These are phyloP conservation scores for Pogoniulus pusillus DNA, from an alignment of 2,797 vertebrate genomes.

Conservation along the genomic window DNA sequence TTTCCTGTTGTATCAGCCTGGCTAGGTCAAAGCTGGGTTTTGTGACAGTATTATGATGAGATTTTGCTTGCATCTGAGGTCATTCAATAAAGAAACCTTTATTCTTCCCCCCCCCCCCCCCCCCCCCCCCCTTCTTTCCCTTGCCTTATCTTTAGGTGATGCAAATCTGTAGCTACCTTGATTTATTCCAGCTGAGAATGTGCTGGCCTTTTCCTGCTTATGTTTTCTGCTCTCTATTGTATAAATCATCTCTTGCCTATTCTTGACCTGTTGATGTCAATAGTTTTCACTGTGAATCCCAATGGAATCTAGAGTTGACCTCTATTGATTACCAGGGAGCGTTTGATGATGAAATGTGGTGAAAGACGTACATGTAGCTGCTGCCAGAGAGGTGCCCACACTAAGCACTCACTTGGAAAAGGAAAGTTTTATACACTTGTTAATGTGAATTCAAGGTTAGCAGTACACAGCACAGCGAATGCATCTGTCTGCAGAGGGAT, in stretches of 20 bases:
- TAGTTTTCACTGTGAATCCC: conserved; percentile 22
- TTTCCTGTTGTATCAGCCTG: neutral
- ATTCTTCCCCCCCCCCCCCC: neutral
- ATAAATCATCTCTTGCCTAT: neutral
- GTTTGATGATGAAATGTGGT: neutral
- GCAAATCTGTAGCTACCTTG: neutral
- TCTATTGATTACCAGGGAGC: neutral
- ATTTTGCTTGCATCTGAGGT: neutral
- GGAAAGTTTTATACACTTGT: conserved; percentile 11
- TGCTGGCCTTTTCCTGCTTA: neutral
- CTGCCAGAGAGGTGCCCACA: neutral
- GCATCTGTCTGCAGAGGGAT: conserved; percentile 31
- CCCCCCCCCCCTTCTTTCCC: neutral
- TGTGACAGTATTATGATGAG: neutral
- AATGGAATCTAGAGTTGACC: neutral
- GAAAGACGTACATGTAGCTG: neutral
- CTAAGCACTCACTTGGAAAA: neutral
- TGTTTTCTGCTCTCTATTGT: neutral
- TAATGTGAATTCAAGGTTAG: conserved; percentile 66
- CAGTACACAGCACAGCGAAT: conserved; percentile 15
- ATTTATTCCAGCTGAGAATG: neutral
- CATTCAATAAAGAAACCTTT: neutral
- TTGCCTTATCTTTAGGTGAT: neutral
- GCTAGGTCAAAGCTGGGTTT: neutral
- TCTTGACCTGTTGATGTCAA: conserved; percentile 31